Percentiles rank a stretch among this genome's conserved stretches.
Evolutionary conservation across 2,888 invertebrate genomes (phyloP).

Genomic region (Cephalotes varians): DNA sequence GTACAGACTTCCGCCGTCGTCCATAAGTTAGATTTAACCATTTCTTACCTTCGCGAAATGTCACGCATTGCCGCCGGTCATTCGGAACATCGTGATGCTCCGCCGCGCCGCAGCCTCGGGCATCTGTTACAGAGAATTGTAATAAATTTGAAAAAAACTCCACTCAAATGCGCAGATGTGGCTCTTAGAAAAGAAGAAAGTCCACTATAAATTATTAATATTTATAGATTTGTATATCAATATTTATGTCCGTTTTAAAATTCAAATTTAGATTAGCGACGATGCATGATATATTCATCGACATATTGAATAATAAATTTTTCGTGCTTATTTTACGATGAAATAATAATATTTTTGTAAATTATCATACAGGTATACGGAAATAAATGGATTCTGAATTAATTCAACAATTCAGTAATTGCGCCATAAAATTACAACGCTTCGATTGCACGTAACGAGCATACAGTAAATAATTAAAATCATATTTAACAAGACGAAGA

Average conservation of each 20-base stretch:
- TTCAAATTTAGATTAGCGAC: neutral
- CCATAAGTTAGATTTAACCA: slow-evolving; percentile 68
- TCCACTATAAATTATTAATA: slow-evolving; percentile 22
- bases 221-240: too few relatives aligned
- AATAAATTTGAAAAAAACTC: slow-evolving; percentile 40
- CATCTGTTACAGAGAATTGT: slow-evolving; percentile 49
- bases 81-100: slow-evolving; percentile 38
- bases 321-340: neutral
- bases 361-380: too few relatives aligned
- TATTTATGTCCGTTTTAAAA: neutral
- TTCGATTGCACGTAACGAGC: neutral
- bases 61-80: slow-evolving; percentile 61
- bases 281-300: neutral
- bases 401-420: neutral
- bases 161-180: slow-evolving; percentile 9
- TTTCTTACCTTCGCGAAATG: slow-evolving; percentile 71
- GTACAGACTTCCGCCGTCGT: slow-evolving; percentile 44
- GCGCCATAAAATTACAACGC: too few relatives aligned
- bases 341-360: neutral
- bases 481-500: neutral
- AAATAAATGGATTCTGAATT: neutral
- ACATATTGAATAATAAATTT: neutral
- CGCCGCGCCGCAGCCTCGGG: neutral
- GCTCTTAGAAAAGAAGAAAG: neutral
- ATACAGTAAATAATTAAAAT: slow-evolving; percentile 15